Percentiles rank a stretch among this genome's conserved stretches.
Conservation (phyloP, 2,888 invertebrate species). For the Parnassius apollo region DNA sequence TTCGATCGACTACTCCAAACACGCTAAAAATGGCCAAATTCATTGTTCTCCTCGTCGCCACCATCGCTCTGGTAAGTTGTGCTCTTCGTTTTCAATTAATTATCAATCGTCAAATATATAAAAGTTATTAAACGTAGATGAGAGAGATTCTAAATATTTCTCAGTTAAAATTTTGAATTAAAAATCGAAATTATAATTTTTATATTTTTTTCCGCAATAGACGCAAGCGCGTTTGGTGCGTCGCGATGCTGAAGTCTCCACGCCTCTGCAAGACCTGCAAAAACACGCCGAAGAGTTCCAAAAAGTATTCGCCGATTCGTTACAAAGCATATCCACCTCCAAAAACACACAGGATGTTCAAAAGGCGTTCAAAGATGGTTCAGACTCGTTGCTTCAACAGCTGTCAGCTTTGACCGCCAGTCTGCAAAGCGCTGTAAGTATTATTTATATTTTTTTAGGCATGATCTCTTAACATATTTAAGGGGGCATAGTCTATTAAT, state of each 20-base stretch:
- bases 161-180: no score
- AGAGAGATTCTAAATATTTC: no score
- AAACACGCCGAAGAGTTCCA: constrained; percentile 59
- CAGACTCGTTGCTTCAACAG: constrained; percentile 56
- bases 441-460: neutral
- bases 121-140: no score
- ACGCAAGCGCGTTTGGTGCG: constrained; percentile 52
- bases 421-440: constrained; percentile 60
- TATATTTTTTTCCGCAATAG: constrained; percentile 33
- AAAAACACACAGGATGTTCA: constrained; percentile 61
- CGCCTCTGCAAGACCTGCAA: constrained; percentile 51
- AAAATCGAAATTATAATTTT: neutral
- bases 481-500: no score
- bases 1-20: constrained; percentile 15
- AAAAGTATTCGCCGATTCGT: constrained; percentile 56
- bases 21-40: constrained; percentile 54
- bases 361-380: constrained; percentile 62
- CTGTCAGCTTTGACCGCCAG: constrained; percentile 48
- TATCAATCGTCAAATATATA: no score
- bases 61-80: constrained; percentile 61
- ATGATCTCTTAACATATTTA: no score
- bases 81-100: no score
- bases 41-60: constrained; percentile 52
- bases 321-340: constrained; percentile 53
- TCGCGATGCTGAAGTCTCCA: constrained; percentile 46